Evolutionary conservation across 1,140 invertebrate species (phyloP), one percentile per base, ranked within the genome.

Genomic region (Brachionus calyciflorus): DNA sequence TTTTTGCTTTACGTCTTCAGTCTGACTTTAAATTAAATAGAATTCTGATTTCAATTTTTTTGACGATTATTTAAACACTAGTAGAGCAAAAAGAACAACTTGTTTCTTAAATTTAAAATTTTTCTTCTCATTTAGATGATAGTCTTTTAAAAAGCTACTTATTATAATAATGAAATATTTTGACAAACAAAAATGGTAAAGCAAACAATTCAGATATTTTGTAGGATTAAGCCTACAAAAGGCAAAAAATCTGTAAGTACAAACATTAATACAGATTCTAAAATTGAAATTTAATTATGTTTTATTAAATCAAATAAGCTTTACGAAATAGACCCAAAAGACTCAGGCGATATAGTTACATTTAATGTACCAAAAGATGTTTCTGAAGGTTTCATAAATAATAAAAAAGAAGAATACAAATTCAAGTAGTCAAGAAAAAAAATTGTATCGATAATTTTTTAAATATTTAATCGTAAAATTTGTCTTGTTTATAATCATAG

Each of bases 161-260:
- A 21, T 55, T 12, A 0, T n/a, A 55, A 55, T 55, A 14, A 55
- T 14, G 24, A 55, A 28, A 55, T 68, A 68, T 14, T 44, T 28
- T 9, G 2, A 33, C 28, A 14, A 24, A 9, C 0, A 9, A 78
- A 68, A 37, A 85, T 85, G 84, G 84, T 85, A 14, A 85, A 85
- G 78, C 84, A 85, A 78, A 84, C 83, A 3, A 85, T 85, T 65
- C 81, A 84, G 77, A 85, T 85, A 77, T 85, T 84, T 80, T 81
- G 79, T 49, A 78, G 84, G 68, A 69, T 85, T 44, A 85, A 84
- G 73, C 84, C 84, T 9, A 82, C 83, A 14, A 82, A 82, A 78
- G 78, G 77, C 19, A 84, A 83, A 82, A 80, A 80, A 19, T 81
- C 80, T 73, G 83, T 84, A 81, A 80, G 80, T 60, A 10, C 17